phyloP scores from a whole-genome alignment of 2,888 invertebrate species.

The Thelaira solivaga region DNA sequence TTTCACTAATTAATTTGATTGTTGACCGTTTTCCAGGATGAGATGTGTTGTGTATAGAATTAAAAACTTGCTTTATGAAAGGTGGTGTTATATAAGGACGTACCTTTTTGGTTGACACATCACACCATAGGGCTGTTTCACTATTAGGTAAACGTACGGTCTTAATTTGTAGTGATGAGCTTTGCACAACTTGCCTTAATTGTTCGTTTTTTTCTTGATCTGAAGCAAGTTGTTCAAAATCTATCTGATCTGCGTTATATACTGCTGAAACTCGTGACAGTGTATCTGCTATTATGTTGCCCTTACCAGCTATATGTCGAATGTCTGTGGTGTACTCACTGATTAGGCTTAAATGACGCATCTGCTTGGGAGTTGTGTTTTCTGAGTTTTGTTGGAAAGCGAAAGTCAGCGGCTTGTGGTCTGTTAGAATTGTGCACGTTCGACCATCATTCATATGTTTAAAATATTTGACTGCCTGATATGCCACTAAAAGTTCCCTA shows the following conservation, averaged over 20 bases:
- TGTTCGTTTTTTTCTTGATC: not conserved
- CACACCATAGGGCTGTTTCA: not conserved
- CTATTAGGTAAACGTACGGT: not conserved
- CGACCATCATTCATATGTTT: constrained; percentile 8
- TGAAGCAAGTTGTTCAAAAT: not conserved
- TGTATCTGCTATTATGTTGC: not conserved
- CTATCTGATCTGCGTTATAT: not conserved
- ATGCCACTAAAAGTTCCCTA: not conserved
- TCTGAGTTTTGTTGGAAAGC: constrained; percentile 22
- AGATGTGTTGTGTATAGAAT: too few species aligned
- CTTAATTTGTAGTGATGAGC: not conserved
- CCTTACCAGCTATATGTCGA: not conserved
- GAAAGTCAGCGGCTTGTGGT: constrained; percentile 32
- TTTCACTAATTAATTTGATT: too few species aligned
- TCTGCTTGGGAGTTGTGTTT: not conserved
- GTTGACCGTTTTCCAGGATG: too few species aligned
- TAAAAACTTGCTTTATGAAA: too few species aligned
- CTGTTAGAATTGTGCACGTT: not conserved
- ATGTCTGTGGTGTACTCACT: constrained; percentile 5
- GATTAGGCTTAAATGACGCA: constrained; percentile 3
- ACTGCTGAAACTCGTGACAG: not conserved
- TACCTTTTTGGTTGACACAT: not conserved
- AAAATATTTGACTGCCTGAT: not conserved
- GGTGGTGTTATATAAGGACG: too few species aligned
- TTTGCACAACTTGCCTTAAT: not conserved